Evolutionary conservation across 2,797 vertebrate genomes (phyloP).

Genomic region (Spinibarbus caldwelli): DNA sequence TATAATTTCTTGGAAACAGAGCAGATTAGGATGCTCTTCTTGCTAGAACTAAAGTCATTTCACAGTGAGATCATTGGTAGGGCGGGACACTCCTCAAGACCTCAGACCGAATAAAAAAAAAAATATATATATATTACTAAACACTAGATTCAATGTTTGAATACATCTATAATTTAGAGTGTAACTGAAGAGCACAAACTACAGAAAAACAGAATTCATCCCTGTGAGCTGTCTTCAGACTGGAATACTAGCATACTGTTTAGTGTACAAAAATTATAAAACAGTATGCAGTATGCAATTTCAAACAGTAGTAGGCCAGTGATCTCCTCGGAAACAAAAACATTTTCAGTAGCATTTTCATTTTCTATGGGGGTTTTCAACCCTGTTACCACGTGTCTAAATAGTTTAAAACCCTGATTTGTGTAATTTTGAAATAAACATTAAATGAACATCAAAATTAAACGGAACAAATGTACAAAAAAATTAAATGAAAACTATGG

Average conservation of each 20-base stretch:
- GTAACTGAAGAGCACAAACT: not conserved
- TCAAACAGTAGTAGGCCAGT: not conserved
- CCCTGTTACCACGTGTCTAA: not conserved
- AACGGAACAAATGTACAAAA: not conserved
- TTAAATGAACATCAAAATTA: not conserved
- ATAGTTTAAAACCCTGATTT: not conserved
- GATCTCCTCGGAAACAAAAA: too few species aligned
- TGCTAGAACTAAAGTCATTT: conserved; percentile 33
- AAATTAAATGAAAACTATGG: not conserved
- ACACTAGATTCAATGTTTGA: not conserved
- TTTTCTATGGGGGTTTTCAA: not conserved
- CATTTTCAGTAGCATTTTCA: not conserved
- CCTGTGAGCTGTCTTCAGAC: not conserved
- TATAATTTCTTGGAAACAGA: not conserved
- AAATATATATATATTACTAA: not conserved
- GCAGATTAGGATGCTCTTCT: conserved; percentile 7
- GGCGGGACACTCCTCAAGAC: not conserved
- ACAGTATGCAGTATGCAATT: not conserved
- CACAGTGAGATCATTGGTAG: not conserved
- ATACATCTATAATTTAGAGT: not conserved
- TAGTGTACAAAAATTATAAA: not conserved
- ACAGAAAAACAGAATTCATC: not conserved
- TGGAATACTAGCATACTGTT: not conserved
- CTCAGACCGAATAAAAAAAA: not conserved
- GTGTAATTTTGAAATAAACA: not conserved